Conservation (phyloP, 2,888 invertebrate genomes). For the Platerodrilus igneus region DNA sequence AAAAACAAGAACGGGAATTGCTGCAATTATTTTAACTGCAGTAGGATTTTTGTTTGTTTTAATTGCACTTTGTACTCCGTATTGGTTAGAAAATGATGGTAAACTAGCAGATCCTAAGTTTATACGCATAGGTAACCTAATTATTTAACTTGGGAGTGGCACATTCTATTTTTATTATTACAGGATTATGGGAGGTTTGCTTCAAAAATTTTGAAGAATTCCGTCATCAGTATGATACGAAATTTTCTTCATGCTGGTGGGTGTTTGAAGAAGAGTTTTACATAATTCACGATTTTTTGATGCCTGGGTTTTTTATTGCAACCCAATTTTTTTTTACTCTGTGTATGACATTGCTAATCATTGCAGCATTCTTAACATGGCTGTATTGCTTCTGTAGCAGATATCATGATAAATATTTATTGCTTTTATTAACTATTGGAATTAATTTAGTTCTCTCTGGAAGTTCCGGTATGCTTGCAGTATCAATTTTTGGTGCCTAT, state of each 20-base stretch:
- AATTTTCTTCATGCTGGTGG: slow-evolving; percentile 91
- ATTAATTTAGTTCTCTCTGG: slow-evolving; percentile 69
- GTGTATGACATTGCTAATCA: slow-evolving; percentile 73
- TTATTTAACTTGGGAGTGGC: slow-evolving; percentile 34
- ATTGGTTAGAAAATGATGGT: slow-evolving; percentile 83
- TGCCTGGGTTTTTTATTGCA: slow-evolving; percentile 88
- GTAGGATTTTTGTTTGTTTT: slow-evolving; percentile 68
- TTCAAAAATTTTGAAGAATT: slow-evolving; percentile 84
- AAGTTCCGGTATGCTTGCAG: slow-evolving; percentile 75
- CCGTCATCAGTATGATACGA: slow-evolving; percentile 77
- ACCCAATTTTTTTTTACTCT: slow-evolving; percentile 93
- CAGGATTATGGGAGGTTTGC: slow-evolving; percentile 94
- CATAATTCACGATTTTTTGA: slow-evolving; percentile 83
- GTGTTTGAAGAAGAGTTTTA: slow-evolving; percentile 96
- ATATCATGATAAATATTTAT: slow-evolving; percentile 70
- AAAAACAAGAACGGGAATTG: slow-evolving; percentile 62
- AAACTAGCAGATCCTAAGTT: slow-evolving; percentile 73
- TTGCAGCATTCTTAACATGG: slow-evolving; percentile 69
- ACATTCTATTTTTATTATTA: slow-evolving; percentile 34
- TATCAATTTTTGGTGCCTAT: slow-evolving; percentile 82
- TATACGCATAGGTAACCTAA: slow-evolving; percentile 64
- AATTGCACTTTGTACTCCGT: slow-evolving; percentile 80
- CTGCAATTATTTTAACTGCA: slow-evolving; percentile 62
- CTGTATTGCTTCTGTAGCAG: slow-evolving; percentile 70
- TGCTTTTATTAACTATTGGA: slow-evolving; percentile 70